These are phyloP conservation scores for Macrosteles quadrilineatus DNA, from an alignment of 1,140 invertebrate species.

Conservation along the genomic window DNA sequence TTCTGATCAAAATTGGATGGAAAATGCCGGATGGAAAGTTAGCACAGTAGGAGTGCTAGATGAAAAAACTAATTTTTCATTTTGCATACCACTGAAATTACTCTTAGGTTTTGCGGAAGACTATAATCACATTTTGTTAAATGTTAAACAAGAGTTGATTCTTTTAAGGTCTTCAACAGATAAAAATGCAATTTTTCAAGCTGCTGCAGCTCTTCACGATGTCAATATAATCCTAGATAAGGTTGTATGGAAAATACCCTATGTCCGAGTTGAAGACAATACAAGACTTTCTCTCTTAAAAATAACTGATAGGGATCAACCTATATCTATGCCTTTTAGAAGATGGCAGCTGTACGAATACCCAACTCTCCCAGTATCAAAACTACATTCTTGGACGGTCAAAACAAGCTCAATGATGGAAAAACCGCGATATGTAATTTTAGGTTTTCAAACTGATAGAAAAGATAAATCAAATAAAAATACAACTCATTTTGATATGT, in stretches of 20 bases:
- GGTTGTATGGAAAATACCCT: constrained; percentile 43
- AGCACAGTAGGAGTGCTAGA: not conserved
- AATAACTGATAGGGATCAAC: constrained; percentile 39
- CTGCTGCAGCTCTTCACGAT: constrained; percentile 9
- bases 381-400: constrained; percentile 44
- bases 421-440: constrained; percentile 37
- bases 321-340: constrained; percentile 45
- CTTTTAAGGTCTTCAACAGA: constrained; percentile 47
- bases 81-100: constrained; percentile 48
- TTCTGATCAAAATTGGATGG: constrained; percentile 36
- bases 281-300: constrained; percentile 32
- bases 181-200: constrained; percentile 33
- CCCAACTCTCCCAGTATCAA: constrained; percentile 44
- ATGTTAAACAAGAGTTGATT: constrained; percentile 53
- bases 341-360: constrained; percentile 49
- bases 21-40: constrained; percentile 45
- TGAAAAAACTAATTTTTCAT: constrained; percentile 43
- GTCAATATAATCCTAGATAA: constrained; percentile 41
- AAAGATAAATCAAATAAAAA: constrained; percentile 31
- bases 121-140: constrained; percentile 52
- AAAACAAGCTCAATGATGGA: constrained; percentile 38
- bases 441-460: constrained; percentile 36
- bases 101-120: constrained; percentile 53
- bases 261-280: constrained; percentile 40
- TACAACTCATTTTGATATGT: constrained; percentile 33